These are phyloP conservation scores for Electrophaes corylata DNA, from an alignment of 2,888 invertebrate genomes.

Conservation along the genomic window DNA sequence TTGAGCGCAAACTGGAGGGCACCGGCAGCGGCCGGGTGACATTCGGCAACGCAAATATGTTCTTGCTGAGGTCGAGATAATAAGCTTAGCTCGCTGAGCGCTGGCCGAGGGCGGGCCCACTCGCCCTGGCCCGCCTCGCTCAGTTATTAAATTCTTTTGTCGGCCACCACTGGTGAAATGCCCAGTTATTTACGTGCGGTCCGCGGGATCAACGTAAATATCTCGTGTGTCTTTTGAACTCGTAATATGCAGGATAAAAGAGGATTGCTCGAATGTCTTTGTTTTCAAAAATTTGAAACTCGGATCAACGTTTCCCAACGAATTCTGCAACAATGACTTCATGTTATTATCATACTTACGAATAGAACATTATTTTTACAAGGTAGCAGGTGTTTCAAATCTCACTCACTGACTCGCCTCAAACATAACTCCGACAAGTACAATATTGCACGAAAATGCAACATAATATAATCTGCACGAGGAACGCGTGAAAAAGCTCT, in stretches of 20 bases:
- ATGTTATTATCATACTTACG: slow-evolving; percentile 55
- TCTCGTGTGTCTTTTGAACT: slow-evolving; percentile 69
- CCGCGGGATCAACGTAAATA: slow-evolving; percentile 71
- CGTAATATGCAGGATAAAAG: slow-evolving; percentile 58
- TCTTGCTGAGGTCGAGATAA: slow-evolving; percentile 71
- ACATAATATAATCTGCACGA: slow-evolving; percentile 69
- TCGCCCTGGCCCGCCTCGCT: slow-evolving; percentile 57
- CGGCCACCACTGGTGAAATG: slow-evolving; percentile 61
- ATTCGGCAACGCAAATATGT: slow-evolving; percentile 78
- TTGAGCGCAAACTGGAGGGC: slow-evolving; percentile 71
- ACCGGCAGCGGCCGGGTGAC: slow-evolving; percentile 65
- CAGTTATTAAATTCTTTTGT: slow-evolving; percentile 83
- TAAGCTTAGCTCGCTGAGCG: slow-evolving; percentile 67
- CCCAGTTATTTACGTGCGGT: slow-evolving; percentile 72
- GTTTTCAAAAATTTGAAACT: slow-evolving; percentile 32
- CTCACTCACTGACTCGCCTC: slow-evolving; percentile 41
- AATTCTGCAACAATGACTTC: slow-evolving; percentile 23
- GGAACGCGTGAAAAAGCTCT: slow-evolving; percentile 68
- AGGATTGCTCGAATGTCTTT: slow-evolving; percentile 63
- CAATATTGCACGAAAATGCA: slow-evolving; percentile 43
- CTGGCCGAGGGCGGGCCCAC: slow-evolving; percentile 55
- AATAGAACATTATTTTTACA: slow-evolving; percentile 47
- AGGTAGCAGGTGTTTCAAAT: slow-evolving; percentile 65
- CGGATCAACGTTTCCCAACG: slow-evolving; percentile 12
- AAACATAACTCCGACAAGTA: slow-evolving; percentile 46